These are phyloP conservation scores for Philypnodon macrostomus DNA, from an alignment of 2,797 vertebrate species.

Conservation along the genomic window DNA sequence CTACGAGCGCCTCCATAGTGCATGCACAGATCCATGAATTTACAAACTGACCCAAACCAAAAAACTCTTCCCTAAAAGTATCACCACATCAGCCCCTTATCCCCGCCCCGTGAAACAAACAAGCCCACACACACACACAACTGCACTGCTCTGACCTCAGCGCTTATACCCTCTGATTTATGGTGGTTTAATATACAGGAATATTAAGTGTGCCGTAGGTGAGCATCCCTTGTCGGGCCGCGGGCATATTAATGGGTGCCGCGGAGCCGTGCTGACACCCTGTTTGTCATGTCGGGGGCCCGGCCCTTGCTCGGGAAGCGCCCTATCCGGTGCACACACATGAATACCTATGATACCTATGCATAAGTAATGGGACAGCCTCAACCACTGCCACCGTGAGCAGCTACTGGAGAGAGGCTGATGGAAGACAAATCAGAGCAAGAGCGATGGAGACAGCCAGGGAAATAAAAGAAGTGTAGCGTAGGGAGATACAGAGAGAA, in stretches of 20 bases:
- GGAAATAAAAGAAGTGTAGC: conserved; percentile 47
- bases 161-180: conserved; percentile 79
- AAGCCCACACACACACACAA: conserved; percentile 18
- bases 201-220: conserved; percentile 77
- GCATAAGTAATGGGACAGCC: conserved; percentile 81
- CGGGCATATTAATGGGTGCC: conserved; percentile 77
- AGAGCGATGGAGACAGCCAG: conserved; percentile 54
- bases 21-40: conserved; percentile 43
- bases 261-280: conserved; percentile 76
- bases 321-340: conserved; percentile 75
- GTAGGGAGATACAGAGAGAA: conserved; percentile 29
- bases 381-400: conserved; percentile 36
- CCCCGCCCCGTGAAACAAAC: conserved; percentile 26
- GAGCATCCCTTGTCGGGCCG: conserved; percentile 73
- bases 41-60: conserved; percentile 30
- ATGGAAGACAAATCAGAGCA: conserved; percentile 64
- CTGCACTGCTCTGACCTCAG: conserved; percentile 36
- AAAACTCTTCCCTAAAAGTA: conserved; percentile 30
- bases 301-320: conserved; percentile 66
- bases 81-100: conserved; percentile 4
- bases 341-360: conserved; percentile 86
- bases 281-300: conserved; percentile 79
- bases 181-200: conserved; percentile 84
- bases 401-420: conserved; percentile 50
- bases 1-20: too few relatives aligned